Evolutionary conservation across 2,888 invertebrate genomes (phyloP), one percentile per base, ranked within the genome.

Genomic region (Apantesis nais): DNA sequence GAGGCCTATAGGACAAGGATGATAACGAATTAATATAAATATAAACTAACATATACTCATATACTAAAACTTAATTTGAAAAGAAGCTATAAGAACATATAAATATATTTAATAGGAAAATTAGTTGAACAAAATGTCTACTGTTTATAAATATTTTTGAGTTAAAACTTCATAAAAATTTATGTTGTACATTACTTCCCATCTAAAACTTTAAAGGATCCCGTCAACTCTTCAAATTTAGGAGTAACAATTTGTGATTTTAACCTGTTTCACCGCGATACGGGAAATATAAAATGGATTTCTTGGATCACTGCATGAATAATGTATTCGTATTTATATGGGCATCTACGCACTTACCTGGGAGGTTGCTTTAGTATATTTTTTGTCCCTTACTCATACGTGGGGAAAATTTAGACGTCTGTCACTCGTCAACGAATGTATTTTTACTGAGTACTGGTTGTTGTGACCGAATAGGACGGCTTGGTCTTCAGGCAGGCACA

Each of bases 291-390:
- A 68, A 58, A 70, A 71, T 74, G 65, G 65, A 75, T 80, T 74
- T 80, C 66, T 66, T 60, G 58, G 64, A 67, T 64, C 67, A 60
- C 52, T 58, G 41, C 67, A 77, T 77, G 78, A 75, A 78, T 80
- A 78, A 80, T 78, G 71, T 73, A 80, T 77, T 73, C 34, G 71
- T 55, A 70, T 69, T 67, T 44, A 66, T 52, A 74, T 73, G 68
- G 73, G 62, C 67, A 48, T 67, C 64, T 37, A 52, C 31, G 44
- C 66, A 68, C 62, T 66, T 66, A 58, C 48, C 63, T 65, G 7
- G 34, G 37, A 67, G 39, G 64, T 60, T 71, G 68, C 60, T 62
- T 71, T 62, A 63, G 52, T 68, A 68, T 41, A 68, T 64, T 58
- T 68, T 48, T 58, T 41, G 64, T 58, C 39, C n/a, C 52, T 37